These are phyloP conservation scores for Rhegmatorhina hoffmannsi DNA, from an alignment of 2,113 vertebrate species.

Conservation along the genomic window DNA sequence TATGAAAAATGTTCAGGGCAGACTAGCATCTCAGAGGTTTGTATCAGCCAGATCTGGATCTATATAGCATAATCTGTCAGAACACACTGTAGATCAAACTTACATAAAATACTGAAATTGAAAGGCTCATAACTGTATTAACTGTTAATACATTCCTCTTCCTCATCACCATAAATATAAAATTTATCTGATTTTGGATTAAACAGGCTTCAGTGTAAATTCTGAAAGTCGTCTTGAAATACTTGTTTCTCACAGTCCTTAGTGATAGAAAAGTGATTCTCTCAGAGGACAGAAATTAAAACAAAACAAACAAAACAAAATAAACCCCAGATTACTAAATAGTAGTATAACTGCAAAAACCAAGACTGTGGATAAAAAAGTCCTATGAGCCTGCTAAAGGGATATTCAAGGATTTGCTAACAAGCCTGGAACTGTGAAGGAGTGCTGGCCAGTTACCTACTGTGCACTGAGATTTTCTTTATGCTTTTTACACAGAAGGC, in stretches of 20 bases:
- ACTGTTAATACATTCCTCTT: background rate
- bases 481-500: background rate
- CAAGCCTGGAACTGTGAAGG: background rate
- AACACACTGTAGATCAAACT: background rate
- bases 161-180: background rate
- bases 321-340: background rate
- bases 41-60: background rate
- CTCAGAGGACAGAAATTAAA: background rate
- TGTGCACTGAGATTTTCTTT: background rate
- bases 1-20: background rate
- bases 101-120: background rate
- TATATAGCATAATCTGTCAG: background rate
- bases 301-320: background rate
- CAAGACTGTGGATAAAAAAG: background rate
- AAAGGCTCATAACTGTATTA: background rate
- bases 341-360: background rate
- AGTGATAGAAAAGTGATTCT: background rate
- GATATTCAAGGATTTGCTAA: background rate
- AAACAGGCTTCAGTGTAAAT: background rate
- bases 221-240: background rate
- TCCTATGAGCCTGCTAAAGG: background rate
- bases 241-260: background rate
- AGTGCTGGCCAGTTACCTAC: background rate
- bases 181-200: conserved; percentile 2
- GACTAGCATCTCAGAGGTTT: background rate